Evolutionary conservation across 92 coral and sea anemone genomes (phyloP).

Genomic region (Epizoanthus rinbou): DNA sequence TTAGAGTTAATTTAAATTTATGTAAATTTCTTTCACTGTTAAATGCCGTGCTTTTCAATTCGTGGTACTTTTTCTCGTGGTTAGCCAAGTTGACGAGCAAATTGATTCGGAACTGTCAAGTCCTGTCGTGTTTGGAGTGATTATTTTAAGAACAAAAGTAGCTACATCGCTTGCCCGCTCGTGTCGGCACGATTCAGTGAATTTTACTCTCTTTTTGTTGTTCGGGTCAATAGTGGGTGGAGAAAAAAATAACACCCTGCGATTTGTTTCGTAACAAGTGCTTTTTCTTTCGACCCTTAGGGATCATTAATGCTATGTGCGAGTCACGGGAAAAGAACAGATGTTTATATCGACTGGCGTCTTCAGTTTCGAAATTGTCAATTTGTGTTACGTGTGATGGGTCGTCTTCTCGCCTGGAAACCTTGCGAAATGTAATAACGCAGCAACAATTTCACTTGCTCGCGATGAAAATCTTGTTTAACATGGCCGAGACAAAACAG

Average conservation of each 20-base stretch:
- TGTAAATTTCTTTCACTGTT: constrained; percentile 70
- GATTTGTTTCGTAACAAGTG: constrained; percentile 55
- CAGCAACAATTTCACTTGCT: neutral
- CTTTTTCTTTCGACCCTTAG: constrained; percentile 50
- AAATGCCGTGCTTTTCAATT: constrained; percentile 68
- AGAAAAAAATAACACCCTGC: constrained; percentile 43
- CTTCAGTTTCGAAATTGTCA: constrained; percentile 54
- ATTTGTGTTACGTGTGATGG: constrained; percentile 11
- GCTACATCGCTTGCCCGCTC: neutral
- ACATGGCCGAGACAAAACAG: neutral
- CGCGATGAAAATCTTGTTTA: neutral
- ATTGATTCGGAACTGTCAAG: constrained; percentile 68
- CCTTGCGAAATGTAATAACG: neutral
- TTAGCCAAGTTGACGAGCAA: constrained; percentile 66
- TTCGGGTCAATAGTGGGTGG: constrained; percentile 41
- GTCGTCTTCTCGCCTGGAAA: neutral
- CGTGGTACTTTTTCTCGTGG: constrained; percentile 68
- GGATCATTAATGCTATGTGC: constrained; percentile 38
- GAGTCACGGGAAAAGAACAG: constrained; percentile 79
- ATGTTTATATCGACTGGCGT: constrained; percentile 51
- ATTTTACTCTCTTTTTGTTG: constrained; percentile 31
- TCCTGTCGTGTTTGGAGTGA: constrained; percentile 59
- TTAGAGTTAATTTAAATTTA: constrained; percentile 75
- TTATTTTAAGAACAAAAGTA: constrained; percentile 62
- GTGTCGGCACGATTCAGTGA: constrained; percentile 27